Evolutionary conservation across 2,888 invertebrate genomes (phyloP), one percentile per base, ranked within the genome.

Genomic region (Dryadula phaetusa): DNA sequence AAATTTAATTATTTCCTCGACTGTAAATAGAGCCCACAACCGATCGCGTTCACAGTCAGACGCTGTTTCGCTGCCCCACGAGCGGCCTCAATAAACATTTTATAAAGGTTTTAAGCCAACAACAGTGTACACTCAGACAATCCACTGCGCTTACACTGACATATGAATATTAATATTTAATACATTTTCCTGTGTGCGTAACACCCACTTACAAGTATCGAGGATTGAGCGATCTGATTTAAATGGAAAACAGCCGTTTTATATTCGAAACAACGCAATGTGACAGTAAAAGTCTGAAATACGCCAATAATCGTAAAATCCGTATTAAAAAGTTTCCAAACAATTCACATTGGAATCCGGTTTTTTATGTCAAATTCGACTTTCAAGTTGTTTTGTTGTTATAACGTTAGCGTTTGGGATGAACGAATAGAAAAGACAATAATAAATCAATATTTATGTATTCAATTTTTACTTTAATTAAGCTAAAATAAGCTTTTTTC

Each of bases 181-280:
- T 60, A 28, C 18, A 42, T 12, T 44, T 37, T 1, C n/a, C 14
- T 18, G 10, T 58, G 10, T 16, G 42, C 25, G 5, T 52, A 28
- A 49, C 28, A 52, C 16, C 16, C 52, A 52, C 44, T 18, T 44
- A 44, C 42, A 16, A 16, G 28, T 44, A 60, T 60, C 28, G 32
- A 42, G 18, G 25, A 60, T 44, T 28, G 60, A 60, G 44, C 12
- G 42, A 60, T 44, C 42, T 60, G 44, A 44, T 60, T 60, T 60
- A 44, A 44, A 60, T 60, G 44, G 16, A 42, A 60, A 60, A 42
- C 60, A 44, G 60, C 42, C 28, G 42, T 40, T 60, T 60, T 60
- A 44, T 60, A 60, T 60, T 60, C 44, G 28, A 16, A 44, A 60
- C 60, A 60, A 60, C 44, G 44, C 42, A 44, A 60, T 20, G 60